A percentile compares a stretch with the other conserved stretches of the same genome.
Evolutionary conservation across 2,113 vertebrate species (phyloP).

Genomic region (Leucoraja erinaceus): DNA sequence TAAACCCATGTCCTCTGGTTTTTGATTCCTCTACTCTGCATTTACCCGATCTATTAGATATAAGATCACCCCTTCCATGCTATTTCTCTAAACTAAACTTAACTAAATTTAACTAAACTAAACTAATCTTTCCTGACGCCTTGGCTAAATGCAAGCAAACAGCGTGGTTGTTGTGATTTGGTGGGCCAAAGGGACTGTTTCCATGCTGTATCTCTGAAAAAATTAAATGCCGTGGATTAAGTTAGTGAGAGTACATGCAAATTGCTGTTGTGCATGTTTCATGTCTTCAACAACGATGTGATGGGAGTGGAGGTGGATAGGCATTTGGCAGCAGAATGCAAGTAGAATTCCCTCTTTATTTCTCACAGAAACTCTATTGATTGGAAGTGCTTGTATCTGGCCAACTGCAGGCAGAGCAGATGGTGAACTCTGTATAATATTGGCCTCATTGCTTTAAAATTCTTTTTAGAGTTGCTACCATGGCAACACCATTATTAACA

Average conservation of each 20-base stretch:
- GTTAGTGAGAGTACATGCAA: background rate
- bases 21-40: too few relatives aligned
- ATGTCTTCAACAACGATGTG: background rate
- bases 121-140: too few relatives aligned
- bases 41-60: too few relatives aligned
- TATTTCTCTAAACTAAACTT: too few relatives aligned
- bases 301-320: background rate
- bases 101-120: too few relatives aligned
- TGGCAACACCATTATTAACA: constrained; percentile 21
- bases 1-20: too few relatives aligned
- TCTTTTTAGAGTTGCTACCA: constrained; percentile 5
- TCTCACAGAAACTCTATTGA: background rate
- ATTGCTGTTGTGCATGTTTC: background rate
- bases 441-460: background rate
- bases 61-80: too few relatives aligned
- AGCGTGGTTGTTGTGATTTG: too few relatives aligned
- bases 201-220: background rate
- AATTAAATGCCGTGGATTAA: background rate
- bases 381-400: background rate
- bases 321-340: background rate
- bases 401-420: constrained; percentile 27
- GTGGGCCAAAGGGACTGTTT: too few relatives aligned
- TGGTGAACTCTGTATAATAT: constrained; percentile 1
- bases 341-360: background rate
- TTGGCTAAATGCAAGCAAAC: too few relatives aligned